Percentiles rank a stretch among this genome's conserved stretches.
Conservation (phyloP, 2,113 vertebrate genomes). For the Tragulus kanchil region DNA sequence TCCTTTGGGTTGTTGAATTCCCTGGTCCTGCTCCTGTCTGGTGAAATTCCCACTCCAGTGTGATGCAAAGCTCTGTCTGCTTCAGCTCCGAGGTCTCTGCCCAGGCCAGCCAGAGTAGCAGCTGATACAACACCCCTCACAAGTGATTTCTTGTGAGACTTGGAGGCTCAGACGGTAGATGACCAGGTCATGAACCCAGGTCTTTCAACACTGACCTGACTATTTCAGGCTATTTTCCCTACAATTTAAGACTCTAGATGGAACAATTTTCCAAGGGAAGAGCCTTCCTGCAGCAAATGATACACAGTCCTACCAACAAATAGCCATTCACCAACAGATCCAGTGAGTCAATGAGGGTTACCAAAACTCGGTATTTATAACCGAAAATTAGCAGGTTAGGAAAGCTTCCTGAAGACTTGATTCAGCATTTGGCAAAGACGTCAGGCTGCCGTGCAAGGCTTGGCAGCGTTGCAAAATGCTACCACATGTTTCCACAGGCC, state of each 20-base stretch:
- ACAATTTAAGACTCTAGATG: background rate
- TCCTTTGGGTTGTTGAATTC: background rate
- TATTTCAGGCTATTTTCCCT: background rate
- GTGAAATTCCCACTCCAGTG: background rate
- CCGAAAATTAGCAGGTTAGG: background rate
- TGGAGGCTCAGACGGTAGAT: background rate
- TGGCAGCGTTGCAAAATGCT: background rate
- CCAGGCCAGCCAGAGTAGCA: no score
- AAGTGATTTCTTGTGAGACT: accelerated
- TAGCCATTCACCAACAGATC: background rate
- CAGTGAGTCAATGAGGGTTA: background rate
- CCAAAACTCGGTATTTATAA: background rate
- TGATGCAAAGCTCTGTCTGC: accelerated
- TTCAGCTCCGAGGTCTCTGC: background rate
- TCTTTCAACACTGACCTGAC: background rate
- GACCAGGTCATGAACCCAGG: background rate
- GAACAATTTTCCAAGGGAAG: background rate
- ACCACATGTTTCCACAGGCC: slow-evolving; percentile 25
- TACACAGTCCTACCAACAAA: background rate
- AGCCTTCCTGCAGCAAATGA: background rate
- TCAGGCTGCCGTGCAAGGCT: background rate
- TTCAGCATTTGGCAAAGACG: slow-evolving; percentile 35
- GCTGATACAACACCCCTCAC: accelerated
- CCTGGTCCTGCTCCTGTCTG: background rate
- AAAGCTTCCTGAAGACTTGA: slow-evolving; percentile 7